phyloP scores from a whole-genome alignment of 2,113 vertebrate species.

The Lathamus discolor region DNA sequence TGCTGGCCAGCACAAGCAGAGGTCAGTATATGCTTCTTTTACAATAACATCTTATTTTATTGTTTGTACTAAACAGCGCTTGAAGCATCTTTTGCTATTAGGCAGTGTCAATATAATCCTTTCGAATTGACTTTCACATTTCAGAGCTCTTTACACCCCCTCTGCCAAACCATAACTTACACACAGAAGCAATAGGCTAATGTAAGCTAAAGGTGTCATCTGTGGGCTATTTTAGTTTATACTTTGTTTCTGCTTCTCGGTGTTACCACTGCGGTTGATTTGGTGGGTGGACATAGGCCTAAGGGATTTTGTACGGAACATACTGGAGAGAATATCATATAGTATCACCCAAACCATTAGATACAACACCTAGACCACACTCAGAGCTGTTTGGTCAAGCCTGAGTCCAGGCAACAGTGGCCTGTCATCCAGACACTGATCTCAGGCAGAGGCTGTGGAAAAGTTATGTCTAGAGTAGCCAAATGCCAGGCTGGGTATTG shows the following conservation, averaged over 20 bases:
- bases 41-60: neutral
- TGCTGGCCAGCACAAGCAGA: neutral
- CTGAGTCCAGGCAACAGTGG: neutral
- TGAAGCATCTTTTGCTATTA: neutral
- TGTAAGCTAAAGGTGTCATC: neutral
- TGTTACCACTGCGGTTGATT: neutral
- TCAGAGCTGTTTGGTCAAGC: neutral
- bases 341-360: neutral
- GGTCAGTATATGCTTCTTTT: neutral
- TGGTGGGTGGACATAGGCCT: neutral
- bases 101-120: neutral
- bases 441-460: neutral
- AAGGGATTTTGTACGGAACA: neutral
- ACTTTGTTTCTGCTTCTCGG: neutral
- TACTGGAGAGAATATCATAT: neutral
- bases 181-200: neutral
- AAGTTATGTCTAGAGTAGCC: accelerated
- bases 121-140: neutral
- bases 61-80: neutral
- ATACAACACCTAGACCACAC: neutral
- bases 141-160: neutral
- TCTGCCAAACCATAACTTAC: neutral
- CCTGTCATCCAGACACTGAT: neutral
- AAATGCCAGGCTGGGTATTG: neutral
- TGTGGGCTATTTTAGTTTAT: neutral